Evolutionary conservation across 2,888 invertebrate species (phyloP), one percentile per base, ranked within the genome.

Genomic region (Tuberolachnus salignus): DNA sequence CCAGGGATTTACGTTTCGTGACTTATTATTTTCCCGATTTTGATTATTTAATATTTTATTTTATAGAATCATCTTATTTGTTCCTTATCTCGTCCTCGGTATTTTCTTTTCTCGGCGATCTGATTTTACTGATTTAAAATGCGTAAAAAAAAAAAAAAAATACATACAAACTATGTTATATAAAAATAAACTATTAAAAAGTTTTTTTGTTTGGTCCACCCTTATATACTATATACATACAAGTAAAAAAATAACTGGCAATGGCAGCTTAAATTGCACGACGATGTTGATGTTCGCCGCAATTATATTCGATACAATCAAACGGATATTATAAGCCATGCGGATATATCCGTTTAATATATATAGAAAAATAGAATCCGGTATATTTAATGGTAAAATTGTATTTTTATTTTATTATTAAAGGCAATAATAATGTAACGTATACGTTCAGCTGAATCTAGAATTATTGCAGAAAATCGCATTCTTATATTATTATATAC

Each of bases 401-500:
- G n/a, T 46, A 13, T 57, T 61, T 59, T n/a, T 61, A 72, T 61
- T 72, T 61, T 61, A 72, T 61, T 61, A 72, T 72, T 61, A 51
- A 49, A 72, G 10, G 46, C 49, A 19, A 49, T 61, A 19, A 34
- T 34, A 34, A 34, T 34, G 42, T 66, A 23, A 16, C 26, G 14
- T 14, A 61, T 61, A 49, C 61, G 34, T 49, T 49, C 46, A 13
- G 44, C 61, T 61, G 10, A 34, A 34, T 49, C 13, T 61, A 14
- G 34, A 72, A 72, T 57, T 57, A 51, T 42, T 11, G 19, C 72
- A 61, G 61, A 21, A 11, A 72, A 72, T 49, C 61, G 49, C 72
- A 72, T 72, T 72, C 49, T 72, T 72, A 9, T 34, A 16, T 19
- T 19, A 34, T 34, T 34, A 34, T 34, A 34, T 34, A 34, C 6